These are phyloP conservation scores for Copsychus sechellarum DNA, from an alignment of 2,113 vertebrate genomes.

Conservation along the genomic window DNA sequence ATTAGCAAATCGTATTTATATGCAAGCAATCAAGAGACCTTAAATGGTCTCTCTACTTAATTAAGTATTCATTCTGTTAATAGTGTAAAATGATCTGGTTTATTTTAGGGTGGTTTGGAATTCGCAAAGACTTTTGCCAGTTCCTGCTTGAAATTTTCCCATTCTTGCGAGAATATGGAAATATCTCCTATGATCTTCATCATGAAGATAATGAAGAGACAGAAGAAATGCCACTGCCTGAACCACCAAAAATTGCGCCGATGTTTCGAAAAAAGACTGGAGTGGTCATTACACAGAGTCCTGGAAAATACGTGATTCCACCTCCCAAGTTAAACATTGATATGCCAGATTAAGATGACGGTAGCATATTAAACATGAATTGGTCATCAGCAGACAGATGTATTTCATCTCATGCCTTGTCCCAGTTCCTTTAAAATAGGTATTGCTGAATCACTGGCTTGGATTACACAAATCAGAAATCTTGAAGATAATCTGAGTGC, in stretches of 20 bases:
- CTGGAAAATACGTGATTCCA: conserved; percentile 93
- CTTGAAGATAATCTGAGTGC: conserved; percentile 33
- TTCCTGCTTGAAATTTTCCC: conserved; percentile 97
- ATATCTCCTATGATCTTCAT: conserved; percentile 95
- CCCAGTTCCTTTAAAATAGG: conserved; percentile 50
- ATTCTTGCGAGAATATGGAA: conserved; percentile 94
- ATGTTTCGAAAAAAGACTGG: conserved; percentile 97
- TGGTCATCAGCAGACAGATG: conserved; percentile 45
- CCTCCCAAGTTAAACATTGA: conserved; percentile 96
- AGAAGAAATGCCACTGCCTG: conserved; percentile 87
- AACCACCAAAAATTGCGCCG: conserved; percentile 92
- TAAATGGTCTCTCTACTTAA: not conserved
- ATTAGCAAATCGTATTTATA: not conserved
- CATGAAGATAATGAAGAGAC: conserved; percentile 89
- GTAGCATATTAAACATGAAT: conserved; percentile 15
- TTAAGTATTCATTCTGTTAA: not conserved
- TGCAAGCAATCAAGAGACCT: not conserved
- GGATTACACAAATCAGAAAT: conserved; percentile 24
- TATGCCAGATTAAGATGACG: conserved; percentile 87
- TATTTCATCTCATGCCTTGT: conserved; percentile 69
- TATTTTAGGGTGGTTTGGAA: conserved; percentile 95
- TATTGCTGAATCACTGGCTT: conserved; percentile 41
- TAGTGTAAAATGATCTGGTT: not conserved
- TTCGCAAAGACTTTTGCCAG: conserved; percentile 98
- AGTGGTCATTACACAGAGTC: conserved; percentile 96